Percentiles rank a stretch among this genome's conserved stretches.
These are phyloP conservation scores for Adineta ricciae DNA, from an alignment of 2,888 invertebrate genomes.

Conservation along the genomic window DNA sequence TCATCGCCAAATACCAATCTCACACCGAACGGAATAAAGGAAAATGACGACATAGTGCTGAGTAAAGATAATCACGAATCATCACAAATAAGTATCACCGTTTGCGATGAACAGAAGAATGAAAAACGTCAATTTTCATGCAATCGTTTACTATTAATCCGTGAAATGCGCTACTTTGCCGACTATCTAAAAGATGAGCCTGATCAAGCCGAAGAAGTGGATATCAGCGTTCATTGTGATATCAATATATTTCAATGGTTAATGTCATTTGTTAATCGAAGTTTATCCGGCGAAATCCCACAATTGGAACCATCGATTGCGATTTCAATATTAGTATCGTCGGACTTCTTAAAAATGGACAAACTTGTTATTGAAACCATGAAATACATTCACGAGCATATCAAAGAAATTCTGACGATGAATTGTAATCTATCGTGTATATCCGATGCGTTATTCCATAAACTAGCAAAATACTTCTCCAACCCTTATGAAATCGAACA, in stretches of 20 bases:
- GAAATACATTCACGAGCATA: slow-evolving; percentile 57
- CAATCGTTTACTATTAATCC: slow-evolving; percentile 70
- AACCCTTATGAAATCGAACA: slow-evolving; percentile 63
- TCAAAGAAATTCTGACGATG: slow-evolving; percentile 73
- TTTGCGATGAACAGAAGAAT: slow-evolving; percentile 83
- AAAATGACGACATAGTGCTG: not conserved
- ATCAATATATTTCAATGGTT: slow-evolving; percentile 90
- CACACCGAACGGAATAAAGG: too few relatives aligned
- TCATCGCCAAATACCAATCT: too few relatives aligned
- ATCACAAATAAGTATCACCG: slow-evolving; percentile 67
- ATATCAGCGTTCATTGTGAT: slow-evolving; percentile 91
- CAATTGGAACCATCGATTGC: slow-evolving; percentile 68
- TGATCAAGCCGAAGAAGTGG: slow-evolving; percentile 64
- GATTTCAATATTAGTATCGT: slow-evolving; percentile 80
- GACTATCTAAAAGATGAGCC: slow-evolving; percentile 48
- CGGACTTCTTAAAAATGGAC: slow-evolving; percentile 85
- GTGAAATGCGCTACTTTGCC: slow-evolving; percentile 82
- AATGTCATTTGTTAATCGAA: slow-evolving; percentile 78
- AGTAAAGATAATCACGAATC: not conserved
- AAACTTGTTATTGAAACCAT: slow-evolving; percentile 55
- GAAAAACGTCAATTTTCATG: slow-evolving; percentile 77
- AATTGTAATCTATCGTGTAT: slow-evolving; percentile 76
- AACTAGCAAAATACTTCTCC: slow-evolving; percentile 39
- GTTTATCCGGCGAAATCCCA: not conserved
- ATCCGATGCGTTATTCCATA: slow-evolving; percentile 58